phyloP scores from a whole-genome alignment of 1,140 invertebrate genomes.

The Elysia chlorotica region DNA sequence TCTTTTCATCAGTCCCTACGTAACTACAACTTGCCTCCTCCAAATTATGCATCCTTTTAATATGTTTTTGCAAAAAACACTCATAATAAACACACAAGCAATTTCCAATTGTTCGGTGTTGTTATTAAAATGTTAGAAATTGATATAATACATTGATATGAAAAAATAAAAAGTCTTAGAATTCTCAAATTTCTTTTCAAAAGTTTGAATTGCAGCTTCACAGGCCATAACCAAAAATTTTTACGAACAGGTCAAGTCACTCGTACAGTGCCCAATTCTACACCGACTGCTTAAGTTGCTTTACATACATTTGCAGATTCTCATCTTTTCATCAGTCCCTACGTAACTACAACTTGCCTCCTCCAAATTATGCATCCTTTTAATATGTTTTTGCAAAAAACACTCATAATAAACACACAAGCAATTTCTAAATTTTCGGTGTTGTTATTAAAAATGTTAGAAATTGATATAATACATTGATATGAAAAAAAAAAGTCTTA shows the following conservation, averaged over 20 bases:
- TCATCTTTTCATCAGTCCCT: not conserved
- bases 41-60: too few relatives aligned
- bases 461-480: not conserved
- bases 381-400: too few relatives aligned
- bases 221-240: too few relatives aligned
- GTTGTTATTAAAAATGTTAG: not conserved
- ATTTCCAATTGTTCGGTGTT: too few relatives aligned
- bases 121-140: not conserved
- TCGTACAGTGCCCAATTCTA: too few relatives aligned
- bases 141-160: not conserved
- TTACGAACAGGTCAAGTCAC: too few relatives aligned
- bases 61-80: too few relatives aligned
- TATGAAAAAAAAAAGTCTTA: not conserved
- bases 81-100: too few relatives aligned
- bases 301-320: too few relatives aligned
- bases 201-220: not conserved
- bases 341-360: not conserved
- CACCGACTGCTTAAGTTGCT: too few relatives aligned
- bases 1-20: not conserved
- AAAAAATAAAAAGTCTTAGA: not conserved
- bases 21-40: not conserved
- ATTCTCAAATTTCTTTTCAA: not conserved
- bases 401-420: too few relatives aligned
- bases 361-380: not conserved
- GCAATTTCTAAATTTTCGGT: too few relatives aligned